phyloP scores from a whole-genome alignment of 2,797 vertebrate genomes.

The Rhincodon typus region DNA sequence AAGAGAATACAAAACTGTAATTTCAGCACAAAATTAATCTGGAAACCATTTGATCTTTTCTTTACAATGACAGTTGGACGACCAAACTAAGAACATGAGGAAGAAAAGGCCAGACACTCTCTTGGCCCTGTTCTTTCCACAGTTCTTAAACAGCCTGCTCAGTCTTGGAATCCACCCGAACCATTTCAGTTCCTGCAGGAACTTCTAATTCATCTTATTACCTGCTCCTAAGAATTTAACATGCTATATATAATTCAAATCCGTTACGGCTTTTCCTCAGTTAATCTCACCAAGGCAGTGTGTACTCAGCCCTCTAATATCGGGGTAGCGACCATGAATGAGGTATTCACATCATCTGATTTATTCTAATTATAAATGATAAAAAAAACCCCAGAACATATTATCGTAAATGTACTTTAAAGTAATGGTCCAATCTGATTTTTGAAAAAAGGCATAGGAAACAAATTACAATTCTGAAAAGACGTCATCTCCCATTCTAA shows the following conservation, averaged over 20 bases:
- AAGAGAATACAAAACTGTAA: not conserved
- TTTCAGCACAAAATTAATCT: not conserved
- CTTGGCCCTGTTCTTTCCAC: not conserved
- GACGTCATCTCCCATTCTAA: not conserved
- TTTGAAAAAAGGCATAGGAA: not conserved
- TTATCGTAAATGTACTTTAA: not conserved
- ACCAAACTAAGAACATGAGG: not conserved
- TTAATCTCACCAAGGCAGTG: not conserved
- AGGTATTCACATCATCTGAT: not conserved
- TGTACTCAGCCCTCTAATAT: not conserved
- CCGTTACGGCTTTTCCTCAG: not conserved
- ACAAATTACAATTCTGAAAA: not conserved
- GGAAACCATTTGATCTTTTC: constrained; percentile 16
- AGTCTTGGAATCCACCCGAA: not conserved
- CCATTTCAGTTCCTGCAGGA: not conserved
- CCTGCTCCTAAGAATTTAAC: not conserved
- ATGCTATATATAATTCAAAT: not conserved
- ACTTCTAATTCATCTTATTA: not conserved
- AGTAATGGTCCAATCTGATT: not conserved
- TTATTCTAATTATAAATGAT: not conserved
- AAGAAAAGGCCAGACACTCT: not conserved
- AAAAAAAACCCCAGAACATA: not conserved
- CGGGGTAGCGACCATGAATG: not conserved
- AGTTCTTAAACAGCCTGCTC: not conserved
- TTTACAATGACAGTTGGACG: not conserved